Base-by-base conservation (phyloP, 2,113 vertebrate species). In the Cyanoramphus novaezelandiae region DNA sequence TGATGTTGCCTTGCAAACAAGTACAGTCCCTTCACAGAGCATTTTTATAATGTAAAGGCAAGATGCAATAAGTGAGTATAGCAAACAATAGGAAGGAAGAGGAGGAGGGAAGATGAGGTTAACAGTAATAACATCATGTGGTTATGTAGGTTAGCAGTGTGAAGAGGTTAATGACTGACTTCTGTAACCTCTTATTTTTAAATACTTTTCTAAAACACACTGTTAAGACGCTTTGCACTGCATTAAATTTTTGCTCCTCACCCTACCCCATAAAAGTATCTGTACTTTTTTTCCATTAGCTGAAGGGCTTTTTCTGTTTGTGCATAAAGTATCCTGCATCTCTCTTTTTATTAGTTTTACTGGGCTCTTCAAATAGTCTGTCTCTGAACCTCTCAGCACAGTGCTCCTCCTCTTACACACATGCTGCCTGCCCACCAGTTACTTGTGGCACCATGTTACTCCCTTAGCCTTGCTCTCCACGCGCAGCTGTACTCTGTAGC, bases 91-190 rank as follows among this genome's bases (percentile, higher is more conserved):
- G 74, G 74, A 95, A 94, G 95, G 93, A 95, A 92, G 92, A 92
- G 74, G 74, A 70, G 92, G 92, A 87, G 88, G 88, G 53, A 97
- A 84, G 88, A 85, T 92, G 91, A 89, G 93, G 95, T 93, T 97
- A 94, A 87, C 92, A 94, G 77, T 89, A 96, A 94, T 89, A 96
- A 82, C 77, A 92, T 95, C 77, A 31, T 92, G 85, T 88, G 92
- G 91, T 96, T 93, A 63, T 82, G 49, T 85, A 96, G 92, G 86
- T 93, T 95, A 91, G 87, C 81, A 92, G 57, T 69, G 49, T 91
- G 91, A 94, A 92, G 65, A 85, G 77, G 88, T 79, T 85, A 62
- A 96, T 86, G 85, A 68, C 46, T 88, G 86, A 76, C 76, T 92
- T 88, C 74, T 89, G 31, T 72, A 93, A 49, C 63, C 24, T 74